These are phyloP conservation scores for Pachymerium ferrugineum DNA, from an alignment of 2,888 invertebrate species.

Conservation along the genomic window DNA sequence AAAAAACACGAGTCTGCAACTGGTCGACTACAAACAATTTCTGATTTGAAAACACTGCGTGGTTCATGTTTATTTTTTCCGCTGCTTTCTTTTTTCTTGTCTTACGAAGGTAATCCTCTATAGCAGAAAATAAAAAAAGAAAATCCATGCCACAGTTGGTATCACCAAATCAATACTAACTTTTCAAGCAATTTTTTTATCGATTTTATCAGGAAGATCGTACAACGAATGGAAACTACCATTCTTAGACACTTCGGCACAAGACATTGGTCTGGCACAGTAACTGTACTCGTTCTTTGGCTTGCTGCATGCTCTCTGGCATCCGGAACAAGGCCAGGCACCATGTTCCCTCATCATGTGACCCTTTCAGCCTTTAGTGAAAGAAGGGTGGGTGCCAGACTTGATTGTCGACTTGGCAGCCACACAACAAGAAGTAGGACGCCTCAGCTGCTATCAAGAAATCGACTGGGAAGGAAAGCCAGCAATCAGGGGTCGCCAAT, in stretches of 20 bases:
- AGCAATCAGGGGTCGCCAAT: slow-evolving; percentile 22
- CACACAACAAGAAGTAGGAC: slow-evolving; percentile 27
- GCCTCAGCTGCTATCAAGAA: slow-evolving; percentile 27
- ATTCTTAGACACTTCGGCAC: slow-evolving; percentile 4
- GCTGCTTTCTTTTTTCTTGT: too few relatives aligned
- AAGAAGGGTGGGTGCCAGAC: slow-evolving; percentile 15
- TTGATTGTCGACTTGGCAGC: slow-evolving; percentile 24
- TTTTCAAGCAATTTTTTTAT: slow-evolving; percentile 14
- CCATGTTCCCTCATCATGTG: slow-evolving; percentile 24
- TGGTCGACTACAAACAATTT: too few relatives aligned
- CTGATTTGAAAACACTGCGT: too few relatives aligned
- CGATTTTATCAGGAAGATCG: slow-evolving; percentile 15
- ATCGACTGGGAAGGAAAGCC: slow-evolving; percentile 24
- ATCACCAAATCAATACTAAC: background rate
- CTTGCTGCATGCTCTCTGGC: slow-evolving; percentile 7
- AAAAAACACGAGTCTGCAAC: too few relatives aligned
- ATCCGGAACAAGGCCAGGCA: slow-evolving; percentile 27
- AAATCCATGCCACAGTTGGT: background rate
- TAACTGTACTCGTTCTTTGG: background rate
- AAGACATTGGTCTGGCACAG: background rate
- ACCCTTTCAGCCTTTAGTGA: slow-evolving; percentile 23
- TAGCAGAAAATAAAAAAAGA: background rate
- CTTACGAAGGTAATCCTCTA: too few relatives aligned
- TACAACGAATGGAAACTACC: background rate
- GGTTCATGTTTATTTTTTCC: too few relatives aligned